phyloP scores from a whole-genome alignment of 2,113 vertebrate species.

The Physeter macrocephalus region DNA sequence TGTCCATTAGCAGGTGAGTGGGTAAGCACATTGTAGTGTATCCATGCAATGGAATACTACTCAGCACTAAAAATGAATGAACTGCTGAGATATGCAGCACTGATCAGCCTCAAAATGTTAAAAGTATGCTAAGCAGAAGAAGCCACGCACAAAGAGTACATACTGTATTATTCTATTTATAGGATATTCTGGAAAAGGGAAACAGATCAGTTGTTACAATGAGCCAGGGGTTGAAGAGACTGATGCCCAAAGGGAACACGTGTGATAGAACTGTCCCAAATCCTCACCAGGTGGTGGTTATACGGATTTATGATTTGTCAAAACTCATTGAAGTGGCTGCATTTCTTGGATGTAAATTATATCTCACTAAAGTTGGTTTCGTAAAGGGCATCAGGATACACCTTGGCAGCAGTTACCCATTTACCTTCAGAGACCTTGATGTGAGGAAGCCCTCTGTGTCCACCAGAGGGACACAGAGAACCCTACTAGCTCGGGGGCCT shows the following conservation, averaged over 20 bases:
- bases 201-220: not conserved
- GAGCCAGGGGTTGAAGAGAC: not conserved
- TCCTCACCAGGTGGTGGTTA: not conserved
- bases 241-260: not conserved
- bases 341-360: not conserved
- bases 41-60: not conserved
- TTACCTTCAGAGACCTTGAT: not conserved
- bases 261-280: not conserved
- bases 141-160: not conserved
- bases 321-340: not conserved
- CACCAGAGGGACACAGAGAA: not conserved
- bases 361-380: not conserved
- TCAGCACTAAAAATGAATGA: not conserved
- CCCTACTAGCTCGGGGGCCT: not conserved
- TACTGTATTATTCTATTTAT: not conserved
- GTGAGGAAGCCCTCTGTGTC: not conserved
- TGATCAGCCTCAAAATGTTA: not conserved
- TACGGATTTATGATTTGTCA: not conserved
- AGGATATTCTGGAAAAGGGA: not conserved
- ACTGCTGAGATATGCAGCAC: not conserved
- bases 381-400: not conserved
- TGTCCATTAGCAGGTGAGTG: not conserved
- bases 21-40: not conserved
- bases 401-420: not conserved
- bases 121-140: not conserved